Conservation (phyloP, 1,140 invertebrate species). For the Rhysida immarginata region DNA sequence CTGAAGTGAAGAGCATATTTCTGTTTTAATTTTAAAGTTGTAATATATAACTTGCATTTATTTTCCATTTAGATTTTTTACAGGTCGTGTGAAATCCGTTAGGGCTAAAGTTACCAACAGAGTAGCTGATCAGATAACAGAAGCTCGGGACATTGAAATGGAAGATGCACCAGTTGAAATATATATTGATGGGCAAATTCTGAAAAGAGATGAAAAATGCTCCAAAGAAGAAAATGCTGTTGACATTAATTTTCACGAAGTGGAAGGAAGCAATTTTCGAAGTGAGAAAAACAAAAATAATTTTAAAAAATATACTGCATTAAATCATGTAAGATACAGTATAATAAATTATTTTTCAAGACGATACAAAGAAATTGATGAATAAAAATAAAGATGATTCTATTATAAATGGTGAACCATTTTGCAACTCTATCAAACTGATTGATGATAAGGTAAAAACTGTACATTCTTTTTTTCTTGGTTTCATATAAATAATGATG, state of each 20-base stretch:
- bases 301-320: background rate
- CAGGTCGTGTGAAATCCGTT: conserved; percentile 33
- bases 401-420: too few species aligned
- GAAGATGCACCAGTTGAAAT: conserved; percentile 41
- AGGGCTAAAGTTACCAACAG: conserved; percentile 83
- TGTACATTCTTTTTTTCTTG: too few species aligned
- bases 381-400: too few species aligned
- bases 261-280: conserved; percentile 79
- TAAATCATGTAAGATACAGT: background rate
- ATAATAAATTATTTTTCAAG: too few species aligned
- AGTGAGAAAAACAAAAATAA: too few species aligned
- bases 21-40: too few species aligned
- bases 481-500: too few species aligned
- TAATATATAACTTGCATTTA: too few species aligned
- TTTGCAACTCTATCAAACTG: too few species aligned
- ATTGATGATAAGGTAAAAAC: too few species aligned
- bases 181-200: conserved; percentile 64
- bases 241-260: conserved; percentile 67
- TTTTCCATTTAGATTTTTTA: background rate
- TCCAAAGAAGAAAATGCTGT: conserved; percentile 56
- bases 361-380: too few species aligned
- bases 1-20: too few species aligned
- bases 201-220: conserved; percentile 54
- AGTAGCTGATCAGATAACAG: conserved; percentile 57
- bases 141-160: conserved; percentile 37